These are phyloP conservation scores for Papilio machaon DNA, from an alignment of 1,140 invertebrate genomes.

Conservation along the genomic window DNA sequence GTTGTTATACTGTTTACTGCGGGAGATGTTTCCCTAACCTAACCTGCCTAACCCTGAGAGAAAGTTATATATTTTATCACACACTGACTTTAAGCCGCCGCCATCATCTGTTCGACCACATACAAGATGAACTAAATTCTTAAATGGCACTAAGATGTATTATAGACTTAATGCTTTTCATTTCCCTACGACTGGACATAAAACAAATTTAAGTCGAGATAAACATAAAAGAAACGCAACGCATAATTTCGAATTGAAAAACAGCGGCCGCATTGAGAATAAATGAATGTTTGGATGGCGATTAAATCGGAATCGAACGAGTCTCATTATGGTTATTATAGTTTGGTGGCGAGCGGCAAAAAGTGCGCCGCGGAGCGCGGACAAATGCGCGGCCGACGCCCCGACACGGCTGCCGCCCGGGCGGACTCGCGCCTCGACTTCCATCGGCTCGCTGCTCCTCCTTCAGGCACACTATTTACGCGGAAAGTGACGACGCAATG, in stretches of 20 bases:
- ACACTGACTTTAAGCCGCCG: no score
- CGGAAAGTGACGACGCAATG: background rate
- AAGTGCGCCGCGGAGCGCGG: conserved; percentile 7
- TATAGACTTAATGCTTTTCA: no score
- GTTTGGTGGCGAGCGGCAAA: conserved; percentile 33
- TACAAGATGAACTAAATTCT: no score
- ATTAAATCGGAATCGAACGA: conserved; percentile 38
- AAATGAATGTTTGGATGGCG: conserved; percentile 36
- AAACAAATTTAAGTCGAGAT: conserved; percentile 13
- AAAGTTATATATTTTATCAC: no score
- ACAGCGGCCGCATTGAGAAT: conserved; percentile 16
- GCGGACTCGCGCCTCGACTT: background rate
- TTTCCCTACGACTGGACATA: background rate
- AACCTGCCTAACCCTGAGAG: no score
- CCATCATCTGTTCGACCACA: no score
- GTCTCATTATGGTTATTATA: conserved; percentile 38
- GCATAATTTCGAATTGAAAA: conserved; percentile 1
- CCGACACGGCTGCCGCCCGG: background rate
- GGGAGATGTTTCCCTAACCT: no score
- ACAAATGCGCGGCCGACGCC: background rate
- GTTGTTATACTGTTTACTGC: no score
- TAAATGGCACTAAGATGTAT: no score
- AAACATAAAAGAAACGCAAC: background rate
- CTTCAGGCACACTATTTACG: background rate
- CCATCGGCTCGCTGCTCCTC: background rate